phyloP scores from a whole-genome alignment of 2,113 vertebrate genomes.

The Chloropsis hardwickii region DNA sequence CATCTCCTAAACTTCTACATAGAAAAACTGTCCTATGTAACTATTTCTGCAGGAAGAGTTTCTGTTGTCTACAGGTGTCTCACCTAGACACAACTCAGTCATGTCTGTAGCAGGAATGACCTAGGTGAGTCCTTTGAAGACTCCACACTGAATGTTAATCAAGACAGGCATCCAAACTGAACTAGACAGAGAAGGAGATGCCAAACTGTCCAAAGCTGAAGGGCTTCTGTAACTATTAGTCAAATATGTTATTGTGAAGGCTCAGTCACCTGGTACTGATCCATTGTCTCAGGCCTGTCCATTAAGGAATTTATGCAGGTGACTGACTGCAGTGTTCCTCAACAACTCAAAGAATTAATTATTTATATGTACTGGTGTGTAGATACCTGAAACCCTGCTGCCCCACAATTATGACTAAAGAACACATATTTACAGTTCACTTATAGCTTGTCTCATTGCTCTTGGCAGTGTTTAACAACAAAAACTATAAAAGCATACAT shows the following conservation, averaged over 20 bases:
- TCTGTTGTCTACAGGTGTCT: background rate
- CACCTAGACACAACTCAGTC: background rate
- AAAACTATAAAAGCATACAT: background rate
- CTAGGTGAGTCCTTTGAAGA: background rate
- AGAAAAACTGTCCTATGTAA: background rate
- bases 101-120: background rate
- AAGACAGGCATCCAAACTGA: background rate
- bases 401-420: background rate
- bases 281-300: background rate
- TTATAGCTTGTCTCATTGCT: background rate
- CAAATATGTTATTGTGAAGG: background rate
- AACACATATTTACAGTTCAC: background rate
- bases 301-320: background rate
- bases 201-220: background rate
- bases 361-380: background rate
- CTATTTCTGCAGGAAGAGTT: background rate
- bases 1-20: background rate
- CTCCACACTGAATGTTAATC: background rate
- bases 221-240: background rate
- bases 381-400: background rate
- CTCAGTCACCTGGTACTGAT: background rate
- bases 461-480: background rate
- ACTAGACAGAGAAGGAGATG: background rate
- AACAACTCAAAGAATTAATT: background rate
- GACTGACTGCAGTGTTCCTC: background rate